Evolutionary conservation across 2,797 vertebrate genomes (phyloP), one percentile per base, ranked within the genome.

Genomic region (Odontamblyopus lacepedii): DNA sequence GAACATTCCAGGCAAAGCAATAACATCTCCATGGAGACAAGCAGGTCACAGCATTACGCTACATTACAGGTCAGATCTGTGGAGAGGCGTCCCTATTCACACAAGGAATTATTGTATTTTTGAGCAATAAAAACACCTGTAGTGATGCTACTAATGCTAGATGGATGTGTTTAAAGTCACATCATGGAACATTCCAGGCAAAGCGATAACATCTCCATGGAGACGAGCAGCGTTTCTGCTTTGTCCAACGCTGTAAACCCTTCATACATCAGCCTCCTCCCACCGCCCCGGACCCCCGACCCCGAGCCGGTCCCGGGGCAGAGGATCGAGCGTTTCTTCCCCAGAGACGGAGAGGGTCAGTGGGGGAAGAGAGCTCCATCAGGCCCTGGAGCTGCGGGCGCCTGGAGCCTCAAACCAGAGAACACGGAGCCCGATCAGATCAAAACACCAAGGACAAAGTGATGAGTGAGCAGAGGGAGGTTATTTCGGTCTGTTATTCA

Each of bases 301-400:
- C 62, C 62, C 0, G 35, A 19, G n/a, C 62, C 12, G 32, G 62
- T 23, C 62, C 62, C 9, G 35, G 35, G 35, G 62, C 62, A 13
- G 19, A 41, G 62, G 15, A 63, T 63, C n/a, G 62, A 63, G 35
- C 26, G 35, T 4, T 44, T 41, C 35, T 11, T 63, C 62, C 62
- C 62, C 62, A 63, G 35, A 15, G 62, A 63, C 35, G 12, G 62
- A 44, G 35, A 63, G 32, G 62, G 62, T 63, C 62, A 26, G 35
- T 0, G 61, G 62, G 35, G 35, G 62, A 18, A 16, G 1, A 63
- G 6, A 4, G 19, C 15, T 23, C 38, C 35, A 63, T 63, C 62
- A 16, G 62, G 7, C 32, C 62, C 35, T 6, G 62, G 62, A 63
- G 44, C 44, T 16, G 44, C 5, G 15, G 44, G 4, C 13, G 56